Base-by-base conservation (phyloP, 2,888 invertebrate species). In the Quadroppia sp. region DNA sequence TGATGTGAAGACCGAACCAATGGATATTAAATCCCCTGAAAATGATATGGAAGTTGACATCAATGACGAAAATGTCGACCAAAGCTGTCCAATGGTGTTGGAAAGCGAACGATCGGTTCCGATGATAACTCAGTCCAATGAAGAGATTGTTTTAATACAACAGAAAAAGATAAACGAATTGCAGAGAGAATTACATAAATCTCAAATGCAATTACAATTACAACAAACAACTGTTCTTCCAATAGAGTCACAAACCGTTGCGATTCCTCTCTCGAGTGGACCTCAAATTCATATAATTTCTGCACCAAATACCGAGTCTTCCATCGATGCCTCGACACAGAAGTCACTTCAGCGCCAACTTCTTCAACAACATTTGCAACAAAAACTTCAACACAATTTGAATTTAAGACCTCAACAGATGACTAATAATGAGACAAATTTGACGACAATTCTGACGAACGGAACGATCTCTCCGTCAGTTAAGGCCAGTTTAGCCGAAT, bases 101-200 rank as follows among this genome's bases (percentile, higher is more conserved):
- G 69, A 20, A 17, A 69, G 13, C 20, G 69, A 69, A n/a, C 9
- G 45, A 40, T 17, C 42, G 23, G 20, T 32, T 25, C 25, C 6
- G 45, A 69, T 23, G 1, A 45, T 25, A 15, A 69, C 15, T 69
- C 69, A 32, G 25, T 28, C 25, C 1, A 69, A 45, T 17, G 45
- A 69, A 23, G 42, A 69, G 36, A 76, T 78, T 30, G 76, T 76
- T 56, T 73, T 74, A 59, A 53, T 77, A 80, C 94, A 94, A 81
- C 89, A 90, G 80, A 87, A 90, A 72, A 89, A 90, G 82, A 95
- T 95, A 78, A 91, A 92, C 80, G 92, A 93, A 80, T 84, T 94
- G 64, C 91, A 94, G 81, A 84, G 92, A 2, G 90, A 92, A 80
- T 81, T 92, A 78, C 89, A 89, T 76, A 87, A 89, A 53, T 78